A percentile compares a stretch with the other conserved stretches of the same genome.
These are phyloP conservation scores for Enoplosus armatus DNA, from an alignment of 2,797 vertebrate species.

Conservation along the genomic window DNA sequence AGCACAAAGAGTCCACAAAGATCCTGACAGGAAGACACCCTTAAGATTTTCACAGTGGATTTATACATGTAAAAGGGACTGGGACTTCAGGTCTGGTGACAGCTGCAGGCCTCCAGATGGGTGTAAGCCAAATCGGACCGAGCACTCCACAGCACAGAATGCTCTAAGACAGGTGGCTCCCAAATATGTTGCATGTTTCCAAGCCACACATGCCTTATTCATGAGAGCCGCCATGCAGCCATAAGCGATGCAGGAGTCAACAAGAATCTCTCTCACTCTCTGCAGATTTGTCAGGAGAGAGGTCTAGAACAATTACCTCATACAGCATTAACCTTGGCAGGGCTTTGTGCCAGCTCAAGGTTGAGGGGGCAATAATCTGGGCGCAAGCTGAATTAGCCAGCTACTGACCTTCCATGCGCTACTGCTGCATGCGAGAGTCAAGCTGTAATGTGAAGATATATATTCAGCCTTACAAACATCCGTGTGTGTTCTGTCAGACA, in stretches of 20 bases:
- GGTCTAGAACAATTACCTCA: slow-evolving; percentile 79
- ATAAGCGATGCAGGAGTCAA: slow-evolving; percentile 68
- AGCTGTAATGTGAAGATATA: slow-evolving; percentile 53
- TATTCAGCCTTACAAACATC: slow-evolving; percentile 42
- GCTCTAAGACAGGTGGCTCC: slow-evolving; percentile 74
- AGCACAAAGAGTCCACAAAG: slow-evolving; percentile 10
- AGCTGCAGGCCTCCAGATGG: slow-evolving; percentile 73
- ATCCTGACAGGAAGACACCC: slow-evolving; percentile 7
- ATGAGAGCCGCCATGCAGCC: slow-evolving; percentile 72
- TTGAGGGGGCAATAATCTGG: slow-evolving; percentile 80
- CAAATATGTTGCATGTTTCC: slow-evolving; percentile 76
- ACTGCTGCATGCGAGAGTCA: slow-evolving; percentile 52
- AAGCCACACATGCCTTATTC: slow-evolving; percentile 79
- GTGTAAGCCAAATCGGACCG: slow-evolving; percentile 34
- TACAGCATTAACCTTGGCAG: slow-evolving; percentile 82
- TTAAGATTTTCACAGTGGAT: slow-evolving; percentile 17
- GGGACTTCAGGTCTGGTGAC: slow-evolving; percentile 57
- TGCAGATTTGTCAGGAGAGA: slow-evolving; percentile 72
- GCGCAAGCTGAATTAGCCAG: slow-evolving; percentile 71
- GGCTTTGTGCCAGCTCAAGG: slow-evolving; percentile 80
- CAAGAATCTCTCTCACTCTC: slow-evolving; percentile 58
- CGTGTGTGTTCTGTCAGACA: background rate
- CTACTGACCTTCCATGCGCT: slow-evolving; percentile 72
- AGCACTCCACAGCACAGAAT: slow-evolving; percentile 50
- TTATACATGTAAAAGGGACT: slow-evolving; percentile 12